Conservation (phyloP, 2,888 invertebrate species). For the Heliconius aoede region DNA sequence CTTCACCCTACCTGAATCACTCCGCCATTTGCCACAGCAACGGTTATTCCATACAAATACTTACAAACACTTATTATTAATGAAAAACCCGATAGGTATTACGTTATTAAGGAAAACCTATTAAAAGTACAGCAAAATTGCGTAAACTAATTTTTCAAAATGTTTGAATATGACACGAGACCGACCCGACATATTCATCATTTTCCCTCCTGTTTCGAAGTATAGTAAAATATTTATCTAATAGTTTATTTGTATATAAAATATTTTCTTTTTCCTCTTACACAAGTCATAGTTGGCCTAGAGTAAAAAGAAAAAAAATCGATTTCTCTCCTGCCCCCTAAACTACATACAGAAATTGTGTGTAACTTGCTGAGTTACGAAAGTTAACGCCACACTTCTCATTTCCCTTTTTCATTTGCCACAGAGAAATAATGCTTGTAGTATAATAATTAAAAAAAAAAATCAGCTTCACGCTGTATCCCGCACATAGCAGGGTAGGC, state of each 20-base stretch:
- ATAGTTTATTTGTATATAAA: neutral
- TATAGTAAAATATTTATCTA: neutral
- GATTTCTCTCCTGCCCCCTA: too few relatives aligned
- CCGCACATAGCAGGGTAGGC: too few relatives aligned
- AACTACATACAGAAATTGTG: too few relatives aligned
- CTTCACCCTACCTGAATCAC: neutral
- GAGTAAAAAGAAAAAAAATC: too few relatives aligned
- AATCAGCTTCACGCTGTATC: too few relatives aligned
- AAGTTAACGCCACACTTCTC: too few relatives aligned
- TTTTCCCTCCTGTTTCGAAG: neutral
- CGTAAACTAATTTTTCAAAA: neutral
- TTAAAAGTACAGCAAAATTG: neutral
- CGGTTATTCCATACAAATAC: neutral
- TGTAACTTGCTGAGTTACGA: too few relatives aligned
- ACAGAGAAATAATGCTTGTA: too few relatives aligned
- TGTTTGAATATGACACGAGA: neutral
- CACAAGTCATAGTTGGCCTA: too few relatives aligned
- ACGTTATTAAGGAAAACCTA: constrained; percentile 8
- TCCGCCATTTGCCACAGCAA: neutral
- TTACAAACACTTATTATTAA: neutral
- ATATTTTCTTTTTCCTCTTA: too few relatives aligned
- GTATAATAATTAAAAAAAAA: too few relatives aligned
- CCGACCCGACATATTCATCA: neutral
- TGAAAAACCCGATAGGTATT: neutral
- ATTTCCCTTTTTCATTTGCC: too few relatives aligned